phyloP scores from a whole-genome alignment of 1,140 invertebrate genomes.

The Procambarus clarkii region DNA sequence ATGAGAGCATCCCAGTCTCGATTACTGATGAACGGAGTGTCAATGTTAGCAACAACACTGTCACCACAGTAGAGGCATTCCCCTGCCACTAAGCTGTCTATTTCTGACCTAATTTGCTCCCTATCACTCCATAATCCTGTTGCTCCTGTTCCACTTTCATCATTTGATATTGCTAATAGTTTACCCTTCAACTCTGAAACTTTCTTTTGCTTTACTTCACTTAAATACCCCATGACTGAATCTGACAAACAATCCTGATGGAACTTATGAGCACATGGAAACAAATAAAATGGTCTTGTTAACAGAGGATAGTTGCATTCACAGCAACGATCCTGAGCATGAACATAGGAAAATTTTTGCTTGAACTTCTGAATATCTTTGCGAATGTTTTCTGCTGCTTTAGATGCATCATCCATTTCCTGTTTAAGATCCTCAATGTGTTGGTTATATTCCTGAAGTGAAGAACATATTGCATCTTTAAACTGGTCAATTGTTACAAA shows the following conservation, averaged over 20 bases:
- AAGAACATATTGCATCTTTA: constrained; percentile 95
- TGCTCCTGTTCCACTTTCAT: constrained; percentile 75
- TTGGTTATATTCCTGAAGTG: constrained; percentile 88
- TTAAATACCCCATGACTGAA: constrained; percentile 85
- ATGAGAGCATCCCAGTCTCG: constrained; percentile 88
- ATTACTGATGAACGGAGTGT: constrained; percentile 89
- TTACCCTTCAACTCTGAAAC: constrained; percentile 78
- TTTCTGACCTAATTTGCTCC: constrained; percentile 85
- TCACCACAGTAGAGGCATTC: constrained; percentile 97
- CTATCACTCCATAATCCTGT: constrained; percentile 80
- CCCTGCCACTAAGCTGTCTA: constrained; percentile 91
- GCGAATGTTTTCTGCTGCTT: constrained; percentile 89
- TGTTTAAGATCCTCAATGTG: constrained; percentile 92
- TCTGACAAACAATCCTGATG: constrained; percentile 94
- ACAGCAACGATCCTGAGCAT: constrained; percentile 83
- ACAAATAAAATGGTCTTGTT: constrained; percentile 90
- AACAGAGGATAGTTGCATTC: constrained; percentile 89
- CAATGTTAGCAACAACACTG: constrained; percentile 90
- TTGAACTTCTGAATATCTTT: constrained; percentile 91
- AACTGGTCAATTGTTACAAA: constrained; percentile 99
- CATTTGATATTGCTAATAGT: constrained; percentile 64
- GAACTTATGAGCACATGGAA: constrained; percentile 96
- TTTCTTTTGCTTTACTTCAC: constrained; percentile 75
- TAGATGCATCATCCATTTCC: constrained; percentile 94
- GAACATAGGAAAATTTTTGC: constrained; percentile 79